Conservation (phyloP, 2,888 invertebrate genomes). For the Bibio marci region DNA sequence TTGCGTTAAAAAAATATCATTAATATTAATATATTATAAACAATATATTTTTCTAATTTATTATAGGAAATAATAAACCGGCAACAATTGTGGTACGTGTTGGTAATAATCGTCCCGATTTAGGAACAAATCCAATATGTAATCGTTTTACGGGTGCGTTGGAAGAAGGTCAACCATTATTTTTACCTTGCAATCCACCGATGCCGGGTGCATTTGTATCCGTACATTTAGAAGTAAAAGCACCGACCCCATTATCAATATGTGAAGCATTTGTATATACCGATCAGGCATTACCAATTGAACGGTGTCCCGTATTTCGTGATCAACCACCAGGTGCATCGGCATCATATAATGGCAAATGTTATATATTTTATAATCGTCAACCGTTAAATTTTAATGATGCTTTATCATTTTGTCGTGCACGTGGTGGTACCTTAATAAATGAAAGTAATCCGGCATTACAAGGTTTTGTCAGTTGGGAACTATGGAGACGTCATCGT, state of each 20-base stretch:
- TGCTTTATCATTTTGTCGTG: slow-evolving; percentile 60
- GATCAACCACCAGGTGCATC: slow-evolving; percentile 87
- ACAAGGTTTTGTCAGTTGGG: slow-evolving; percentile 91
- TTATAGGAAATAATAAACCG: slow-evolving; percentile 52
- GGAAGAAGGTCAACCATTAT: slow-evolving; percentile 80
- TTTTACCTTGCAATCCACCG: slow-evolving; percentile 73
- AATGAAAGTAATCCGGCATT: slow-evolving; percentile 87
- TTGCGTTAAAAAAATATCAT: too few relatives aligned
- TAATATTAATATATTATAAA: too few relatives aligned
- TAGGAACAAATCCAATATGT: slow-evolving; percentile 82
- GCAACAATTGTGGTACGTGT: slow-evolving; percentile 80
- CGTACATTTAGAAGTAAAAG: slow-evolving; percentile 66
- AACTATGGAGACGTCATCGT: slow-evolving; percentile 78
- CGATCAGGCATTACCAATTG: slow-evolving; percentile 78
- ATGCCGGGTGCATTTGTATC: slow-evolving; percentile 92
- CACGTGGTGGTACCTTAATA: slow-evolving; percentile 68
- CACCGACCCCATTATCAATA: slow-evolving; percentile 63
- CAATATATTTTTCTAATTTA: too few relatives aligned
- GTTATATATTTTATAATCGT: slow-evolving; percentile 83
- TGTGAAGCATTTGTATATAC: slow-evolving; percentile 92
- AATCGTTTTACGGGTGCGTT: slow-evolving; percentile 74
- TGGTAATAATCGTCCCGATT: slow-evolving; percentile 81
- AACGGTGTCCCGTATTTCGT: slow-evolving; percentile 79
- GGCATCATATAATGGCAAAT: slow-evolving; percentile 87
- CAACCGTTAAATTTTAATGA: slow-evolving; percentile 68